These are phyloP conservation scores for Leptestheria dahalacensis DNA, from an alignment of 1,140 invertebrate genomes.

Conservation along the genomic window DNA sequence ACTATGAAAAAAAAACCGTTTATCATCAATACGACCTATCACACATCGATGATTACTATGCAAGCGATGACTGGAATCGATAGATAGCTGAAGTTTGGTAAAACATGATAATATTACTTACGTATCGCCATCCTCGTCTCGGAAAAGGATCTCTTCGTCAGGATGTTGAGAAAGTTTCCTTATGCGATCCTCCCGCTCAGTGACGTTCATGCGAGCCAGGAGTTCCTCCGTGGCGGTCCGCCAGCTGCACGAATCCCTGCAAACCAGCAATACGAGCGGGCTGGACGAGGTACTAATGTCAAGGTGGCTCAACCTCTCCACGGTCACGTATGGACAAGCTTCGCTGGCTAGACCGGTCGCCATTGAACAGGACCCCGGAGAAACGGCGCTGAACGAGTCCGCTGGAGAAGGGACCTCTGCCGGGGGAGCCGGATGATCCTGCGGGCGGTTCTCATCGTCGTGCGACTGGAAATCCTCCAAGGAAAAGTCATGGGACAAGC, in stretches of 20 bases:
- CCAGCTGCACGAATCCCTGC: background rate
- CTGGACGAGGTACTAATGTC: too few species aligned
- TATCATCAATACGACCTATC: background rate
- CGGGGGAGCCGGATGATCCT: too few species aligned
- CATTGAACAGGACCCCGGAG: too few species aligned
- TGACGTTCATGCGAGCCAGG: background rate
- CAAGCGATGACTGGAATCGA: background rate
- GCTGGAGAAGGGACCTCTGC: too few species aligned
- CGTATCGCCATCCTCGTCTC: conserved; percentile 14
- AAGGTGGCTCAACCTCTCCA: too few species aligned
- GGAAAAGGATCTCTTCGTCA: background rate
- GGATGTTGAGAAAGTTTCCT: background rate
- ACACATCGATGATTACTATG: background rate
- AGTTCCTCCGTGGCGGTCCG: background rate
- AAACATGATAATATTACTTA: background rate
- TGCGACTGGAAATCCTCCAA: too few species aligned
- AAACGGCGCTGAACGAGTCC: too few species aligned
- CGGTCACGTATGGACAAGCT: too few species aligned
- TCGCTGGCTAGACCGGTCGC: too few species aligned
- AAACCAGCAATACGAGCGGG: too few species aligned
- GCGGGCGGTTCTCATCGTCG: too few species aligned
- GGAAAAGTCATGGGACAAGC: too few species aligned
- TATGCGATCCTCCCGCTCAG: background rate
- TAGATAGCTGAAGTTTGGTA: background rate
- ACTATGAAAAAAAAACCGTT: background rate